These are phyloP conservation scores for Meghimatium bilineatum DNA, from an alignment of 2,888 invertebrate species.

Conservation along the genomic window DNA sequence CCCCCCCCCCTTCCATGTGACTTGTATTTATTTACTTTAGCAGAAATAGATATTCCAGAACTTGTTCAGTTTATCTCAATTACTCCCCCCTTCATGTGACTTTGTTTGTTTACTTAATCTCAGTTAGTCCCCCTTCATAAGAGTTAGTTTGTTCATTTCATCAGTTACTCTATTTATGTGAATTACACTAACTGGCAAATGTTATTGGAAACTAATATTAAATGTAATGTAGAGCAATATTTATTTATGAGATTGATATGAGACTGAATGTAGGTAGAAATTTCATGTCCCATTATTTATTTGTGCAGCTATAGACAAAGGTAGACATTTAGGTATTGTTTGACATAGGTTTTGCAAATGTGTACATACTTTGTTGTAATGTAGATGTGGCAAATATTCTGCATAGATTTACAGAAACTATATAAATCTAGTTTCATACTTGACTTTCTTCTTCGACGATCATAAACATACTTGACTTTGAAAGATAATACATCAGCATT, in stretches of 20 bases:
- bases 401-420: no score
- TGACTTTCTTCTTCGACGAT: no score
- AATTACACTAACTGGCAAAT: not conserved
- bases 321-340: not conserved
- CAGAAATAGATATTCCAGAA: no score
- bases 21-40: no score
- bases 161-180: not conserved
- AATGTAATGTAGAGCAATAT: not conserved
- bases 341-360: not conserved
- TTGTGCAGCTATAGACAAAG: not conserved
- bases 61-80: no score
- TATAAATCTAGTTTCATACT: no score
- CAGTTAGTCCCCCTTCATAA: no score
- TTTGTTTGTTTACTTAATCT: no score
- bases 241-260: not conserved
- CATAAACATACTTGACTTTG: no score
- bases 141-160: not conserved
- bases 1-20: no score
- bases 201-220: not conserved
- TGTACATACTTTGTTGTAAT: not conserved
- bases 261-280: not conserved
- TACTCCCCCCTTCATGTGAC: no score
- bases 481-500: no score
- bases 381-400: not conserved
- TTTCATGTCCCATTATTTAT: not conserved